phyloP scores from a whole-genome alignment of 2,888 invertebrate genomes.

The Synergus laeviventris region DNA sequence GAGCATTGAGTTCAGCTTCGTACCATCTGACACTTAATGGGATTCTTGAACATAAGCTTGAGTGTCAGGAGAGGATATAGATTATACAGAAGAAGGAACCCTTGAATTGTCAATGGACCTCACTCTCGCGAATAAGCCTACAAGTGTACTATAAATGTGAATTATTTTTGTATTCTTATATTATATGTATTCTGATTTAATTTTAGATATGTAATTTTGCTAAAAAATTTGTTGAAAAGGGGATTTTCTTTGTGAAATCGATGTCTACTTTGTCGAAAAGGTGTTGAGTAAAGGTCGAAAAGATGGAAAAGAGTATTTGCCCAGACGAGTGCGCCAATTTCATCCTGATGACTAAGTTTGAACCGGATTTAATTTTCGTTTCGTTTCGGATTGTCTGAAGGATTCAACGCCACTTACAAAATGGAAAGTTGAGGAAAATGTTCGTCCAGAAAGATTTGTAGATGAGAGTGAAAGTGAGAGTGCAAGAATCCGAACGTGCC shows the following conservation, averaged over 20 bases:
- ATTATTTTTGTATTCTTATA: background rate
- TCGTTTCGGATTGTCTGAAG: background rate
- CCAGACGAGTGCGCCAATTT: slow-evolving; percentile 3
- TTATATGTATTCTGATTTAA: background rate
- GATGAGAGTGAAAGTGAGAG: slow-evolving; percentile 8
- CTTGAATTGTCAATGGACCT: slow-evolving; percentile 7
- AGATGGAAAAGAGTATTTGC: background rate
- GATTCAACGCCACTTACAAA: background rate
- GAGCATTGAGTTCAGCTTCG: slow-evolving; percentile 30
- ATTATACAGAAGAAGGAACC: slow-evolving; percentile 2
- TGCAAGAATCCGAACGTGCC: slow-evolving; percentile 60
- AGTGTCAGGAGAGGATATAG: slow-evolving; percentile 18
- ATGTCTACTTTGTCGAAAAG: background rate
- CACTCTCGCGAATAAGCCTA: background rate
- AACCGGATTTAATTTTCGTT: slow-evolving; percentile 13
- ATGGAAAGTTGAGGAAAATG: background rate
- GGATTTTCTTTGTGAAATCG: background rate
- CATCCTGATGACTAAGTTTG: background rate
- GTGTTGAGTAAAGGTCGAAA: background rate
- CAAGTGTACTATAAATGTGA: slow-evolving; percentile 6
- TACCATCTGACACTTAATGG: slow-evolving; percentile 39
- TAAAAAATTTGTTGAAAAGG: background rate
- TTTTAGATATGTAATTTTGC: background rate
- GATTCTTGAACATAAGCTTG: slow-evolving; percentile 34
- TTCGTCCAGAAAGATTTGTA: background rate